Percentiles rank a stretch among this genome's conserved stretches.
Conservation (phyloP, 2,888 invertebrate species). For the Theodoxus fluviatilis region DNA sequence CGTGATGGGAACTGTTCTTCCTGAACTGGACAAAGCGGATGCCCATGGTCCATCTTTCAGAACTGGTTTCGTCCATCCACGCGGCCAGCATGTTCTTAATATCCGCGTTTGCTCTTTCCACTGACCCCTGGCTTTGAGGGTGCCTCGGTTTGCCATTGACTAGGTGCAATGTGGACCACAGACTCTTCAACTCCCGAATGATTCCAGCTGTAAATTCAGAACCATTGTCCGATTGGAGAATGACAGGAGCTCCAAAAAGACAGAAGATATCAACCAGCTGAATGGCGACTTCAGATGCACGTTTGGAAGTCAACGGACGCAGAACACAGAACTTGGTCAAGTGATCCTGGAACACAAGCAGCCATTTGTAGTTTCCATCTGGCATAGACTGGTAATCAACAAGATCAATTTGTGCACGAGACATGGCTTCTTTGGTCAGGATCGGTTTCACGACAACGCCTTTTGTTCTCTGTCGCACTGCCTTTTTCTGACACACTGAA, state of each 20-base stretch:
- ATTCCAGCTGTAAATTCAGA: conserved; percentile 33
- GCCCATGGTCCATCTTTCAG: conserved; percentile 29
- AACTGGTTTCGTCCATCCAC: conserved; percentile 33
- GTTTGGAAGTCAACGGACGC: conserved; percentile 7
- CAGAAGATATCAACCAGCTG: conserved; percentile 10
- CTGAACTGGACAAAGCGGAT: conserved; percentile 31
- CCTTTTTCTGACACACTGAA: conserved; percentile 7
- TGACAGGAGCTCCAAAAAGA: neutral
- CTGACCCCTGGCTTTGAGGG: conserved; percentile 32
- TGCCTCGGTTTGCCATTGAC: conserved; percentile 34
- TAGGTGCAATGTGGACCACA: conserved; percentile 33
- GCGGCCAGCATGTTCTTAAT: conserved; percentile 35
- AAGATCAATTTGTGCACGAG: conserved; percentile 20
- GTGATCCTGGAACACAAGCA: conserved; percentile 11
- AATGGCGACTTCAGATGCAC: conserved; percentile 12
- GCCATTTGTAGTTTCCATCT: conserved; percentile 13
- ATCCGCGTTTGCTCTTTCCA: conserved; percentile 33
- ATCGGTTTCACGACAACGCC: neutral
- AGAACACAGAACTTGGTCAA: conserved; percentile 17
- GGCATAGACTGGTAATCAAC: conserved; percentile 16
- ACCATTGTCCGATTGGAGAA: conserved; percentile 29
- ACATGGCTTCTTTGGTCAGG: conserved; percentile 5
- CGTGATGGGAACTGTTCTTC: conserved; percentile 29
- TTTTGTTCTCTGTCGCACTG: neutral
- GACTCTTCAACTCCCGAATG: conserved; percentile 25